Evolutionary conservation across 2,888 invertebrate genomes (phyloP).

Genomic region (Scaptodrosophila latifasciaeformis): DNA sequence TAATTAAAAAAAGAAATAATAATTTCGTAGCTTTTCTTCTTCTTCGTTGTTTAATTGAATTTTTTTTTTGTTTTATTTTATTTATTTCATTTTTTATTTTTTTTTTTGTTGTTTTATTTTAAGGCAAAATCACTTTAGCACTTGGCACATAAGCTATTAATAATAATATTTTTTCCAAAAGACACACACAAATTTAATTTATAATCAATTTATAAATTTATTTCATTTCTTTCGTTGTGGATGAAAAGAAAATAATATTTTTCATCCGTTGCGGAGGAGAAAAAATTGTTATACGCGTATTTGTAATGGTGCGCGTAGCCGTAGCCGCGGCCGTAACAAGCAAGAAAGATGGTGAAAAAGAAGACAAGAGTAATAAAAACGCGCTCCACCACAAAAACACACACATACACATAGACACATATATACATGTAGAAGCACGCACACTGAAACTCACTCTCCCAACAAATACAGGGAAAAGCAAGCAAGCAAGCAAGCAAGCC

Average conservation of each 20-base stretch:
- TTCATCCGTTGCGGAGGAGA: conserved; percentile 31
- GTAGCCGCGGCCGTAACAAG: conserved; percentile 39
- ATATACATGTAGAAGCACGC: conserved; percentile 37
- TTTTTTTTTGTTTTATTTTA: no score
- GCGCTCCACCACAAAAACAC: conserved; percentile 16
- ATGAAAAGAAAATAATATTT: no score
- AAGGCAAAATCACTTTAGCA: no score
- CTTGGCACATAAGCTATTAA: no score
- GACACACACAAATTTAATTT: no score
- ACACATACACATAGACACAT: conserved; percentile 42
- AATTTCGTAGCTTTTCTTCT: conserved; percentile 25
- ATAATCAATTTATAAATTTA: no score
- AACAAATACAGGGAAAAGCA: no score
- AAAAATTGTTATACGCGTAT: conserved; percentile 62
- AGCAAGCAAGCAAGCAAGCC: conserved; percentile 4
- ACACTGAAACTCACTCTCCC: conserved; percentile 13
- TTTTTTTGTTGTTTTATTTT: conserved; percentile 31
- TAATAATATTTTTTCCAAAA: no score
- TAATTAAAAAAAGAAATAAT: conserved; percentile 11
- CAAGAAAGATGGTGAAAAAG: conserved; percentile 61
- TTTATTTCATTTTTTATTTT: no score
- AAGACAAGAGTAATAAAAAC: conserved; percentile 43
- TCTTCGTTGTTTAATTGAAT: conserved; percentile 25
- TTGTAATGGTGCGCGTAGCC: conserved; percentile 59
- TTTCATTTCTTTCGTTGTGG: conserved; percentile 35